Base-by-base conservation (phyloP, 2,797 vertebrate genomes). In the Steatocranus sp. region DNA sequence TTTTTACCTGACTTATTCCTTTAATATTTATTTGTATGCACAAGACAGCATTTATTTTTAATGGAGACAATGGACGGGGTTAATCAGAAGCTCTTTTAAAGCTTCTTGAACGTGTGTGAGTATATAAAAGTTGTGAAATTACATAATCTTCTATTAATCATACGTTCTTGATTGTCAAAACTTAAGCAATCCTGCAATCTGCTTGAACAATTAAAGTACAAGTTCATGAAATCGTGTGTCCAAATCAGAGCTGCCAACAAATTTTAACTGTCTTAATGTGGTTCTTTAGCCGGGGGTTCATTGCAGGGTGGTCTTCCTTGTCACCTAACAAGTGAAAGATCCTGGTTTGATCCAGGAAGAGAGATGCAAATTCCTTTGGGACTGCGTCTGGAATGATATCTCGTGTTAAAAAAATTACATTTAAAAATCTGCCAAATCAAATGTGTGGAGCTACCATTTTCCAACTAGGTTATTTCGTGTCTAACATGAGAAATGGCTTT, bases 41-140 rank as follows among this genome's bases (percentile, higher is more conserved):
- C 36, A 43, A 2, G n/a, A 11, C n/a, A 66, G 23, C 63, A 17
- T 70, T 46, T 70, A 46, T 27, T 70, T 70, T 46, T 5, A 46
- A 30, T 70, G 25, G 6, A 27, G 23, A 70, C 9, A 46, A 11
- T 25, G 6, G 7, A 27, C 4, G 0, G 1, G 14, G 25, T 30
- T 11, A 17, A 30, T 70, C 10, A 46, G 10, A 48, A 27, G 25
- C 10, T 68, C 36, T 41, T 23, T 68, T 23, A 41, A 41, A 25
- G n/a, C 36, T 8, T 18, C 6, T 46, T 70, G 15, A 27, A 66
- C 1, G 0, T 68, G n/a, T 17, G 36, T 23, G 12, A 68, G 5
- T 68, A 41, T 41, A 41, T 68, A 23, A 70, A 48, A 70, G 41
- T 70, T 46, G 36, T 68, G 23, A 70, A 46, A 70, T 5, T 18